Evolutionary conservation across 2,797 vertebrate genomes (phyloP).

Genomic region (Aulostomus chinensis): DNA sequence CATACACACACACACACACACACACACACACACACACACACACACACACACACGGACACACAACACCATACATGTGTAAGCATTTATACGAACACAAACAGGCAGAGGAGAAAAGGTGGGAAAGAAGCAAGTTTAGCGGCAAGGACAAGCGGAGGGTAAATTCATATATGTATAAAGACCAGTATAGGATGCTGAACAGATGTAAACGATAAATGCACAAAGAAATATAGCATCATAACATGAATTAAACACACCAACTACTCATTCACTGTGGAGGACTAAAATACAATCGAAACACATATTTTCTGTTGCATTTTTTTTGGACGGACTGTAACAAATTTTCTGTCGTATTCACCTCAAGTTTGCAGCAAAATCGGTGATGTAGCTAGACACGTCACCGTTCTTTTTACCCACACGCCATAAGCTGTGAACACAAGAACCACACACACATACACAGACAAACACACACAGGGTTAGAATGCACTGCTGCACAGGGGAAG

Average conservation of each 20-base stretch:
- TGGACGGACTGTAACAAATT: no score
- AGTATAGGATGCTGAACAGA: conserved; percentile 19
- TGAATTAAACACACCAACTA: neutral
- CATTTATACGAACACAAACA: conserved; percentile 55
- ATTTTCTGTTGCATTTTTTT: no score
- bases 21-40: conserved; percentile 16
- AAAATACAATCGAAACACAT: no score
- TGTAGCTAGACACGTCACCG: conserved; percentile 83
- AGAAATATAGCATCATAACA: conserved; percentile 21
- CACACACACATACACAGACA: conserved; percentile 65
- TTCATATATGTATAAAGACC: conserved; percentile 26
- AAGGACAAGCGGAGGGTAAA: conserved; percentile 55
- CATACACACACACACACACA: conserved; percentile 21
- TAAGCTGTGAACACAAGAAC: conserved; percentile 79
- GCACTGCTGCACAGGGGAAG: conserved; percentile 42
- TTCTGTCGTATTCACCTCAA: conserved; percentile 80
- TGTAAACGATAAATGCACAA: conserved; percentile 21
- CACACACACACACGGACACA: conserved; percentile 13
- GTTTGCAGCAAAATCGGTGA: conserved; percentile 84
- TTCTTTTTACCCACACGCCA: conserved; percentile 86
- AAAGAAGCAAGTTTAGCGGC: conserved; percentile 68
- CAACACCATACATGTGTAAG: conserved; percentile 37
- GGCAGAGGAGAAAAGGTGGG: conserved; percentile 62
- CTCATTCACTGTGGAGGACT: no score
- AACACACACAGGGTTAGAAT: conserved; percentile 62